phyloP scores from a whole-genome alignment of 2,797 vertebrate genomes.

The Manis pentadactyla region DNA sequence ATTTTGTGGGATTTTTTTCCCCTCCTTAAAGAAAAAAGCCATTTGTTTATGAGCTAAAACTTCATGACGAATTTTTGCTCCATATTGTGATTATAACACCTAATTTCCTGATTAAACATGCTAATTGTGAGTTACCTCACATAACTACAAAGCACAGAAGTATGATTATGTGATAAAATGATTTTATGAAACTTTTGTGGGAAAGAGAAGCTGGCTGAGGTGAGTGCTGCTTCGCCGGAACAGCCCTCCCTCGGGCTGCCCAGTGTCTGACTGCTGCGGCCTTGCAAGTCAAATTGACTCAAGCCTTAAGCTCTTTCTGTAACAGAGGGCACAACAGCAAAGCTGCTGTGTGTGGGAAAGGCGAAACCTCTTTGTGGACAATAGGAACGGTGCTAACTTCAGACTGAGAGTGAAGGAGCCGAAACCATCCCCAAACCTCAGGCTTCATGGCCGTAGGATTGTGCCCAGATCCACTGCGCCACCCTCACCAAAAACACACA shows the following conservation, averaged over 20 bases:
- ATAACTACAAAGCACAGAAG: conserved; percentile 46
- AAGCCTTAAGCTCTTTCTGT: background rate
- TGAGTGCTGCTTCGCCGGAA: background rate
- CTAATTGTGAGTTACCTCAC: conserved; percentile 61
- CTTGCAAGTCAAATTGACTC: background rate
- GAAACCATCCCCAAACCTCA: background rate
- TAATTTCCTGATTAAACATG: conserved; percentile 72
- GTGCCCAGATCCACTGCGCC: background rate
- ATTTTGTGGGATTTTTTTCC: background rate
- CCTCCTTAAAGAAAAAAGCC: conserved; percentile 1
- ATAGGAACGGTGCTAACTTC: background rate
- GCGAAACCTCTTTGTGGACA: background rate
- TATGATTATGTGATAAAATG: conserved; percentile 67
- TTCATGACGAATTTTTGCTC: conserved; percentile 43
- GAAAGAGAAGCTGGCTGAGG: background rate
- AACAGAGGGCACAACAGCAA: background rate
- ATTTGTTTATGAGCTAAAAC: conserved; percentile 64
- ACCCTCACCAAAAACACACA: no score
- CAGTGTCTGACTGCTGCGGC: background rate
- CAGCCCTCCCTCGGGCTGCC: accelerated
- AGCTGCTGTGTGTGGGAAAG: background rate
- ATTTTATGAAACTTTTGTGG: conserved; percentile 50
- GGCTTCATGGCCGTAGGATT: background rate
- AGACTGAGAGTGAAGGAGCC: background rate
- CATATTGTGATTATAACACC: conserved; percentile 55